Evolutionary conservation across 2,113 vertebrate genomes (phyloP).

Genomic region (Oryzias curvinotus): DNA sequence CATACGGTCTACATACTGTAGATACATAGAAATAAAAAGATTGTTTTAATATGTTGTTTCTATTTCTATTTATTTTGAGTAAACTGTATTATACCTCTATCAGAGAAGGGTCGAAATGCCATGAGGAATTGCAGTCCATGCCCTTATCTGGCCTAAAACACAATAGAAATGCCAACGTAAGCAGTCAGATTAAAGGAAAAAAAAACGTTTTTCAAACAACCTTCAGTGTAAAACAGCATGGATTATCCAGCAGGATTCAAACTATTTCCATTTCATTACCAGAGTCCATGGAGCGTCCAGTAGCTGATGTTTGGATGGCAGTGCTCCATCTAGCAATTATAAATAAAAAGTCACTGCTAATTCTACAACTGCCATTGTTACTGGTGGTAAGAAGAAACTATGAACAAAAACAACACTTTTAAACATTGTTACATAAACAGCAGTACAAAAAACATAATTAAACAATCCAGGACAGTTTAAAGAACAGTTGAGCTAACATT

Average conservation of each 20-base stretch:
- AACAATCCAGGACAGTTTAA: no score
- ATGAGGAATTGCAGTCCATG: conserved; percentile 68
- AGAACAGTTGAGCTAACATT: no score
- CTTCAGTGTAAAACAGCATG: background rate
- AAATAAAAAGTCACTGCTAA: background rate
- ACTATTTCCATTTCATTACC: conserved; percentile 49
- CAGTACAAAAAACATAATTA: background rate
- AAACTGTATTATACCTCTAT: conserved; percentile 56
- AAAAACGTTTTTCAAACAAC: background rate
- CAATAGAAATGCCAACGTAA: background rate
- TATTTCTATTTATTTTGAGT: background rate
- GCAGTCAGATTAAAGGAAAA: background rate
- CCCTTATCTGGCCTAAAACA: conserved; percentile 71
- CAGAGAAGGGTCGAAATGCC: conserved; percentile 65
- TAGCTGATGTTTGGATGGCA: conserved; percentile 68
- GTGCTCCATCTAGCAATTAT: conserved; percentile 66
- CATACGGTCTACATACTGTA: no score
- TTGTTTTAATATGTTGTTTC: no score
- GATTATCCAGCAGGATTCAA: background rate
- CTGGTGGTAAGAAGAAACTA: background rate
- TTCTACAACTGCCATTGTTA: background rate
- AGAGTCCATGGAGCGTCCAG: conserved; percentile 81
- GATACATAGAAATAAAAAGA: no score
- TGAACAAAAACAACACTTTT: background rate
- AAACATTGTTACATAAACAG: background rate